phyloP scores from a whole-genome alignment of 2,113 vertebrate species.

The Anguilla rostrata region DNA sequence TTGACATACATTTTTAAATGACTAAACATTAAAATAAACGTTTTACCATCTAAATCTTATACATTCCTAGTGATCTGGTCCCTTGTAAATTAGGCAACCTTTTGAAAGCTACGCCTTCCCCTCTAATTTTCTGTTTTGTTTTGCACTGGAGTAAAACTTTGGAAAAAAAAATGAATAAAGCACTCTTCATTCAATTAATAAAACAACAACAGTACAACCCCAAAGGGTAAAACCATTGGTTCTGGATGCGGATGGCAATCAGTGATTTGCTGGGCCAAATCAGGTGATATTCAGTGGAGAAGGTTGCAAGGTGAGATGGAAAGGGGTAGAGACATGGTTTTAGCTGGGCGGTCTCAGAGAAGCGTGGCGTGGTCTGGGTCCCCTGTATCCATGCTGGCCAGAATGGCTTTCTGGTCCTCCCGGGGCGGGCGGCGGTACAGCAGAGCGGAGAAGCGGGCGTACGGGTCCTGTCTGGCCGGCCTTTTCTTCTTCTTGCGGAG shows the following conservation, averaged over 20 bases:
- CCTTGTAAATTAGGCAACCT: background rate
- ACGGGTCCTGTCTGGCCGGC: slow-evolving; percentile 88
- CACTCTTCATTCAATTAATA: slow-evolving; percentile 17
- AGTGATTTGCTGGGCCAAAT: slow-evolving; percentile 49
- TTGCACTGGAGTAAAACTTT: slow-evolving; percentile 74
- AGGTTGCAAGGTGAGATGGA: background rate
- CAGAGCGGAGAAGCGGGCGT: slow-evolving; percentile 89
- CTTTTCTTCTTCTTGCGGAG: slow-evolving; percentile 96
- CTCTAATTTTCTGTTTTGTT: slow-evolving; percentile 30
- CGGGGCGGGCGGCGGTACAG: slow-evolving; percentile 82
- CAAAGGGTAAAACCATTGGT: slow-evolving; percentile 22
- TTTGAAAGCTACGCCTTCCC: background rate
- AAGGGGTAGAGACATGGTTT: slow-evolving; percentile 34
- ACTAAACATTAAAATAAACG: background rate
- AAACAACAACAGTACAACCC: slow-evolving; percentile 11
- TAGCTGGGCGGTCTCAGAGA: slow-evolving; percentile 55
- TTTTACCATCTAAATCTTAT: background rate
- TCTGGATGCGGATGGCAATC: slow-evolving; percentile 30
- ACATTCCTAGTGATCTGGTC: background rate
- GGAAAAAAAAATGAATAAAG: slow-evolving; percentile 34
- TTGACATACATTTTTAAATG: slow-evolving; percentile 4
- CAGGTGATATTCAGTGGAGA: slow-evolving; percentile 5
- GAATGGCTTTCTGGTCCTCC: slow-evolving; percentile 95
- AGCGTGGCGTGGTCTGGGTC: slow-evolving; percentile 87
- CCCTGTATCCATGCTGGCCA: slow-evolving; percentile 90